phyloP scores from a whole-genome alignment of 2,797 vertebrate species.

The Cheracebus regulus region DNA sequence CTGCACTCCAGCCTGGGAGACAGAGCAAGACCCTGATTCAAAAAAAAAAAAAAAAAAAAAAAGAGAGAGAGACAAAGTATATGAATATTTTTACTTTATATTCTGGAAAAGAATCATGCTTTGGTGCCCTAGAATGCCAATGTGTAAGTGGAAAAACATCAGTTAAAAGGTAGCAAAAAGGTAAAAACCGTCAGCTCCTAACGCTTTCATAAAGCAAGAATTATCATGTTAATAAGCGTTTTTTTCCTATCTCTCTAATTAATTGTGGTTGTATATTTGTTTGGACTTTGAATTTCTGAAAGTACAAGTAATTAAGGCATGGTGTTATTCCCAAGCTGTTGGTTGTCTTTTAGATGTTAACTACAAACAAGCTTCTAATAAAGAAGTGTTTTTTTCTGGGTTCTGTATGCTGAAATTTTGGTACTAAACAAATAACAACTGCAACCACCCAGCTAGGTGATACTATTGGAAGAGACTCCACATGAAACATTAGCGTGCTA shows the following conservation, averaged over 20 bases:
- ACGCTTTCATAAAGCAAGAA: neutral
- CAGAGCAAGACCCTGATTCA: neutral
- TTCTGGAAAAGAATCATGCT: neutral
- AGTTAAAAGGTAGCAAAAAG: neutral
- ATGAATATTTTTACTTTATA: neutral
- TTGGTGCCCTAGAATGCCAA: neutral
- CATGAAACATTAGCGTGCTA: neutral
- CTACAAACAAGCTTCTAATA: neutral
- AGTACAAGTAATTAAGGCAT: neutral
- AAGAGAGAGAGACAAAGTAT: neutral
- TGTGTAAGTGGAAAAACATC: neutral
- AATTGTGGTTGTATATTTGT: neutral
- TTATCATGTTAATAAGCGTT: neutral
- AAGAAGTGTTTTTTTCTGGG: neutral
- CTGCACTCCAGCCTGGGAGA: neutral
- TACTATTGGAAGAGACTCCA: neutral
- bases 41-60: neutral
- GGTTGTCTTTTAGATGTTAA: slow-evolving; percentile 15
- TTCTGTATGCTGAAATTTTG: neutral
- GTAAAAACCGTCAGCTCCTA: neutral
- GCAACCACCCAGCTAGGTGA: neutral
- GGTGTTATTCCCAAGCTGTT: neutral
- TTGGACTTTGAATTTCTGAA: slow-evolving; percentile 33
- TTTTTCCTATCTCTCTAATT: neutral
- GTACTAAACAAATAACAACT: neutral